Evolutionary conservation across 2,113 vertebrate genomes (phyloP).

Genomic region (Myotis davidii): DNA sequence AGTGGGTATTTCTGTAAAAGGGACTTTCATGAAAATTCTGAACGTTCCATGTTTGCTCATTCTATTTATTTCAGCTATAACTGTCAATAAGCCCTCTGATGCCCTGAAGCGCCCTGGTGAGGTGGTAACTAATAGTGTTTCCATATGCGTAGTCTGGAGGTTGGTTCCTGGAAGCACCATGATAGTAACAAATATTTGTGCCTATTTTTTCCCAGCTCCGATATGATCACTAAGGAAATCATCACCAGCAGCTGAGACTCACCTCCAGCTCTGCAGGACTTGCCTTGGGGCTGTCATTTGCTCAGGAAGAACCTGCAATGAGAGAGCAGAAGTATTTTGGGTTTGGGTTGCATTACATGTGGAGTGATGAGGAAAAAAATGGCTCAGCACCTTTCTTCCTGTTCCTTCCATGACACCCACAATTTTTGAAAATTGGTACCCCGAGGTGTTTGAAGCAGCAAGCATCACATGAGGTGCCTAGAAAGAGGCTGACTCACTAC

Average conservation of each 20-base stretch:
- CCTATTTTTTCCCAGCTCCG: not conserved
- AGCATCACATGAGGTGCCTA: too few species aligned
- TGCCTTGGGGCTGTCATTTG: not conserved
- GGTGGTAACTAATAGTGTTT: not conserved
- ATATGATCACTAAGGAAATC: not conserved
- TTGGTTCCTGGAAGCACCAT: not conserved
- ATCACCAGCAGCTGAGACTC: not conserved
- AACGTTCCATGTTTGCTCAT: not conserved
- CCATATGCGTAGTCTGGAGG: not conserved
- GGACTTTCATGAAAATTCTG: not conserved
- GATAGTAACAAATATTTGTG: not conserved
- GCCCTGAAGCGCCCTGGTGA: not conserved
- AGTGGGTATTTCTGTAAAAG: not conserved
- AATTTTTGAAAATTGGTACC: not conserved
- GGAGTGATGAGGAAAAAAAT: not conserved
- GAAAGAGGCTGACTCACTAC: not conserved
- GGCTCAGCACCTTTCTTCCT: rapidly evolving
- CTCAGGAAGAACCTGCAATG: not conserved
- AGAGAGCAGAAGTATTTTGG: not conserved
- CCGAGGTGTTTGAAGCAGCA: too few species aligned
- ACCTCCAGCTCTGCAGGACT: not conserved
- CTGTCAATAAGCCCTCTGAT: not conserved
- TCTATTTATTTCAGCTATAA: not conserved
- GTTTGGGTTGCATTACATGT: rapidly evolving
- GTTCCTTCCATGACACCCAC: not conserved